These are phyloP conservation scores for Scortum barcoo DNA, from an alignment of 2,113 vertebrate genomes.

Conservation along the genomic window DNA sequence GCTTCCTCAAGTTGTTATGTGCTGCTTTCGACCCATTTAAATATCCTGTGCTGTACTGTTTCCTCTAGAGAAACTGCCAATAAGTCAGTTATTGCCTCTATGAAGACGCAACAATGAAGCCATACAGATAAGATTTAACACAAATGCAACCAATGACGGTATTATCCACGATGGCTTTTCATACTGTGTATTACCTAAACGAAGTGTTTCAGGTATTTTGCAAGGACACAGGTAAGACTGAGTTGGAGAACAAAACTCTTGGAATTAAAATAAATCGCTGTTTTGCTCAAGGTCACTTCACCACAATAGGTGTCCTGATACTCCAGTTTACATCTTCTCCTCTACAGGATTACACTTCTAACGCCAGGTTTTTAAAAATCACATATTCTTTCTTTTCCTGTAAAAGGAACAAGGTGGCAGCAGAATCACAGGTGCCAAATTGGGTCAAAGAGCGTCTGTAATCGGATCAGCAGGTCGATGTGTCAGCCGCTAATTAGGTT, in stretches of 20 bases:
- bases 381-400: not conserved
- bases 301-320: not conserved
- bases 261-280: not conserved
- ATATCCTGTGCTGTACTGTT: too few relatives aligned
- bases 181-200: too few relatives aligned
- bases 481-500: not conserved
- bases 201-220: too few relatives aligned
- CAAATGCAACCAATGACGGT: not conserved
- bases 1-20: not conserved
- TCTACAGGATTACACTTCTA: not conserved
- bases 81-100: not conserved
- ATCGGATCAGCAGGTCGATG: not conserved
- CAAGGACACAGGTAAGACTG: not conserved
- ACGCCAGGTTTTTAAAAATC: not conserved
- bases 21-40: not conserved
- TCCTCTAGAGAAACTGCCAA: not conserved
- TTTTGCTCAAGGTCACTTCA: not conserved
- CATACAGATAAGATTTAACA: not conserved
- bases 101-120: not conserved
- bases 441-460: constrained; percentile 19
- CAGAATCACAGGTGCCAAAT: not conserved
- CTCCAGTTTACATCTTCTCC: not conserved
- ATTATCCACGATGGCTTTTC: not conserved
- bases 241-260: not conserved
- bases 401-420: not conserved